phyloP scores from a whole-genome alignment of 2,888 invertebrate species.

The Stenichneumon culpator region DNA sequence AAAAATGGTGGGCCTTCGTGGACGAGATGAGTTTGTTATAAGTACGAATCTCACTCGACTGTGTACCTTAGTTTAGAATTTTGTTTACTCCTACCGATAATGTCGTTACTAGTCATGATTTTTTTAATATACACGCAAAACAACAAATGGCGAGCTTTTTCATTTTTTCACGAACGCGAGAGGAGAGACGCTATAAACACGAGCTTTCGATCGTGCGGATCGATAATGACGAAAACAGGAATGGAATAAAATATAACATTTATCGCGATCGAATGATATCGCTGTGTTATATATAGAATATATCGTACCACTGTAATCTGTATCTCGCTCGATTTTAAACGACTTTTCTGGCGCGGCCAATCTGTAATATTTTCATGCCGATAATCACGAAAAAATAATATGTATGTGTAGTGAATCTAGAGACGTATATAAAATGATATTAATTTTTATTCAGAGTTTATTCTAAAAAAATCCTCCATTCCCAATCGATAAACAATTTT shows the following conservation, averaged over 20 bases:
- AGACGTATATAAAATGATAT: slow-evolving; percentile 64
- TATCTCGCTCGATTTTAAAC: slow-evolving; percentile 50
- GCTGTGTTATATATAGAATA: slow-evolving; percentile 48
- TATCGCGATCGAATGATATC: slow-evolving; percentile 23
- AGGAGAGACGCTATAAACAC: slow-evolving; percentile 2
- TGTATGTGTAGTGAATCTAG: slow-evolving; percentile 60
- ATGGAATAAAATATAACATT: slow-evolving; percentile 15
- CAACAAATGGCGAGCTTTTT: slow-evolving; percentile 5
- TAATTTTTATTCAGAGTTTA: slow-evolving; percentile 50
- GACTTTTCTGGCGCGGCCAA: slow-evolving; percentile 37
- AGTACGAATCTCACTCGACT: not conserved
- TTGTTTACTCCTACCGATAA: slow-evolving; percentile 6
- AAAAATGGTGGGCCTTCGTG: too few relatives aligned
- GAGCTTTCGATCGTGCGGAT: slow-evolving; percentile 26
- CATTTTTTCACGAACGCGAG: slow-evolving; percentile 4
- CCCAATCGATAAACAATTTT: not conserved
- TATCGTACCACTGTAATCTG: slow-evolving; percentile 46
- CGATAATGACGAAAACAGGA: slow-evolving; percentile 37
- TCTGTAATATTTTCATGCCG: slow-evolving; percentile 62
- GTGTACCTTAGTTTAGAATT: slow-evolving; percentile 21
- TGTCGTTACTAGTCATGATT: slow-evolving; percentile 59
- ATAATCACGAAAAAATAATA: slow-evolving; percentile 50
- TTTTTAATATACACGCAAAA: slow-evolving; percentile 22
- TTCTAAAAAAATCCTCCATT: not conserved
- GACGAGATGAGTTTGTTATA: too few relatives aligned